Evolutionary conservation across 92 coral and sea anemone genomes (phyloP), one percentile per base, ranked within the genome.

Genomic region (Montipora capitata): DNA sequence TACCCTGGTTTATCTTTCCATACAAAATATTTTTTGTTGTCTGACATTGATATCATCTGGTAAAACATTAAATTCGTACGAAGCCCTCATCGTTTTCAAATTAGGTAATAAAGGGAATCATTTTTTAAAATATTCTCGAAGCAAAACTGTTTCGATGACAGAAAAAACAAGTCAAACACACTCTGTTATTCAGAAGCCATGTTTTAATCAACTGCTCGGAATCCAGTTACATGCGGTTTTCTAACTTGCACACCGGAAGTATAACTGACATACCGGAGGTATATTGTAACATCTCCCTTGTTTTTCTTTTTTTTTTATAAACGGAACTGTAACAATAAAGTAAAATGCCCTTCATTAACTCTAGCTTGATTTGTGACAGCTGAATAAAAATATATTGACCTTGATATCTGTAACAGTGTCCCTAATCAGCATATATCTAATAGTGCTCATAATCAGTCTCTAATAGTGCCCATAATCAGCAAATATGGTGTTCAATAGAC

Each of bases 181-280:
- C 15, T 59, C n/a, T 10, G 18, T 59, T 59, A 15, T 59, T 59
- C 65, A 15, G 16, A 59, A 59, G 65, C 65, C 65, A 13, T 10
- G 65, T 59, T 59, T 59, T 51, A 51, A 59, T 59, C 15, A 59
- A 59, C 65, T 59, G 2, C 16, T 4, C 14, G 65, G 65, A 10
- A 59, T 59, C 65, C 65, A 59, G 65, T 59, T 59, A 59, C 65
- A 58, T 58, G 65, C n/a, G 65, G 65, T 58, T 58, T 58, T 7
- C 65, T 58, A 2, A 58, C 65, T 58, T 4, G 15, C 65, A 59
- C n/a, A 59, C 65, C 65, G 27, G 65, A 59, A 59, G 65, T 59
- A 51, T 51, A 5, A 59, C 65, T 4, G n/a, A 59, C 65, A 59
- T 59, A 15, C 65, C 16, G 65, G 65, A 59, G 16, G 65, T 59